A percentile compares a stretch with the other conserved stretches of the same genome.
Conservation (phyloP, 2,113 vertebrate genomes). For the Panthera tigris region DNA sequence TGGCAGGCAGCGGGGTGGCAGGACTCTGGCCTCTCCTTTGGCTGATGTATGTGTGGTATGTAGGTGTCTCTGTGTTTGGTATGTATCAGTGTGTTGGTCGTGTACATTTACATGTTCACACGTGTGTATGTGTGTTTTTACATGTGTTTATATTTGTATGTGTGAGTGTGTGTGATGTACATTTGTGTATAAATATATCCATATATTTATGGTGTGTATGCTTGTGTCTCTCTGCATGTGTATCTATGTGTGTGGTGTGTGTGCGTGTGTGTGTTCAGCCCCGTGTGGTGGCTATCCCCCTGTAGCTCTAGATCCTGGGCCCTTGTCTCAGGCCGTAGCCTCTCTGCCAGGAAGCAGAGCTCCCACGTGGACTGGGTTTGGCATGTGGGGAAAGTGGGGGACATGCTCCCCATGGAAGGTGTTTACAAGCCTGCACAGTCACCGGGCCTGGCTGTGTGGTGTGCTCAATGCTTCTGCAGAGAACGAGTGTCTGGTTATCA, state of each 20-base stretch:
- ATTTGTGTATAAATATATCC: too few species aligned
- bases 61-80: background rate
- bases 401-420: fast-evolving
- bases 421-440: background rate
- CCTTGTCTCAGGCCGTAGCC: background rate
- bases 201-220: background rate
- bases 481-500: background rate
- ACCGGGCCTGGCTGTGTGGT: background rate
- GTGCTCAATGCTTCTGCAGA: background rate
- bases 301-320: background rate
- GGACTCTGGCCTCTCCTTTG: too few species aligned
- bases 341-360: background rate
- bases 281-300: background rate
- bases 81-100: background rate
- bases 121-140: background rate
- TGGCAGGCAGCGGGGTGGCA: too few species aligned
- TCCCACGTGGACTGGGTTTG: fast-evolving
- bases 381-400: background rate
- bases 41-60: background rate
- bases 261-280: background rate
- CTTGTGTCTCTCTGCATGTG: background rate
- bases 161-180: background rate
- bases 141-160: background rate
- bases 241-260: background rate
- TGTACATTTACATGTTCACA: background rate